Percentiles rank a stretch among this genome's conserved stretches.
phyloP scores from a whole-genome alignment of 2,888 invertebrate species.

The Megamerina dolium region DNA sequence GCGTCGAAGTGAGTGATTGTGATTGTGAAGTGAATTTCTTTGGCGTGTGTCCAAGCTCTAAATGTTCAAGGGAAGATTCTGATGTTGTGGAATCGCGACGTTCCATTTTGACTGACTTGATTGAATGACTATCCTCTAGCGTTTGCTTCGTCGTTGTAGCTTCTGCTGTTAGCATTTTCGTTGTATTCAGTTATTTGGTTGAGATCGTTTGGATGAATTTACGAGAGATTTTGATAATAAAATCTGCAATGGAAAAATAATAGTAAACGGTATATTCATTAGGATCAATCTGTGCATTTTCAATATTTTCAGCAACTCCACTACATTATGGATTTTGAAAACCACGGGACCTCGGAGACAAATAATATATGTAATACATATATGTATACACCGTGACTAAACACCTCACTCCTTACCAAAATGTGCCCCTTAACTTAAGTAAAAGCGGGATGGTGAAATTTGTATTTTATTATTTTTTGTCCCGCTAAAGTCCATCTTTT shows the following conservation, averaged over 20 bases:
- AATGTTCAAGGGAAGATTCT: slow-evolving; percentile 47
- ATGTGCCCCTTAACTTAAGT: too few species aligned
- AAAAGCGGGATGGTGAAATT: too few species aligned
- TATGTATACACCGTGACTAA: too few species aligned
- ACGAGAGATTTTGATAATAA: slow-evolving; percentile 8
- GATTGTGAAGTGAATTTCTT: slow-evolving; percentile 37
- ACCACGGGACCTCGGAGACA: too few species aligned
- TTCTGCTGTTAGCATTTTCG: slow-evolving; percentile 21
- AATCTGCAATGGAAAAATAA: slow-evolving; percentile 14
- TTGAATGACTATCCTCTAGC: slow-evolving; percentile 13
- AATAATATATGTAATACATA: too few species aligned
- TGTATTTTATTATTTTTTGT: too few species aligned
- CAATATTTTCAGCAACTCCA: too few species aligned
- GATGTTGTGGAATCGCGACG: slow-evolving; percentile 46
- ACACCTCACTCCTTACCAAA: too few species aligned
- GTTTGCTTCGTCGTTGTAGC: slow-evolving; percentile 12
- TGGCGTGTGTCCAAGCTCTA: slow-evolving; percentile 44
- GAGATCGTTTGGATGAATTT: not conserved
- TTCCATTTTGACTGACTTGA: slow-evolving; percentile 33
- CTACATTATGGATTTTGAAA: too few species aligned
- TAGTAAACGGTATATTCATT: too few species aligned
- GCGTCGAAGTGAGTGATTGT: slow-evolving; percentile 32
- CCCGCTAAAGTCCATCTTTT: too few species aligned
- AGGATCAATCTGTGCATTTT: too few species aligned
- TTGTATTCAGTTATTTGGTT: slow-evolving; percentile 4